A percentile compares a stretch with the other conserved stretches of the same genome.
phyloP scores from a whole-genome alignment of 1,140 invertebrate species.

The Ladona fulva region DNA sequence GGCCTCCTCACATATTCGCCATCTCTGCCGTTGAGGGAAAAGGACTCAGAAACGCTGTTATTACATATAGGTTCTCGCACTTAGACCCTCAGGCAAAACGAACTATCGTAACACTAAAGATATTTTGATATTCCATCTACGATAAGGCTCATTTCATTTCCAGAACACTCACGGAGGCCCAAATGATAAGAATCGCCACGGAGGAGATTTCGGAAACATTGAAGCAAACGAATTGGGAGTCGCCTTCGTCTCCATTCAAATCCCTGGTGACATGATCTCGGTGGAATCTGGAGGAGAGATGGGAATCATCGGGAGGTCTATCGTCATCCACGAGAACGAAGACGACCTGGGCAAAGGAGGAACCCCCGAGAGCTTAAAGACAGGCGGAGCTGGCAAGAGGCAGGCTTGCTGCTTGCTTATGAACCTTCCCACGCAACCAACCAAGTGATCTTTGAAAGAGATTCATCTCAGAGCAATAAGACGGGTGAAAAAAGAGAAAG shows the following conservation, averaged over 20 bases:
- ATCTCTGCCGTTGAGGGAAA: too few species aligned
- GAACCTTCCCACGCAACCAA: not conserved
- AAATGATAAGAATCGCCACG: constrained; percentile 39
- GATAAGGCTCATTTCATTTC: constrained; percentile 12
- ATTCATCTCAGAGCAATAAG: too few species aligned
- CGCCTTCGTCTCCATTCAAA: constrained; percentile 32
- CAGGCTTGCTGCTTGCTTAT: constrained; percentile 43
- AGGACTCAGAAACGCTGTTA: too few species aligned
- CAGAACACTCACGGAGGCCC: constrained; percentile 40
- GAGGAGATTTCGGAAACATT: constrained; percentile 49
- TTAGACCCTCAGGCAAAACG: too few species aligned
- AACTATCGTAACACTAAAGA: too few species aligned
- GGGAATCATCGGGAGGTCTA: constrained; percentile 43
- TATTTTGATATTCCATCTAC: too few species aligned
- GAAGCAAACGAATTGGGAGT: constrained; percentile 33
- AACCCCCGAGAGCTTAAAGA: constrained; percentile 37
- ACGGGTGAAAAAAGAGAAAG: too few species aligned
- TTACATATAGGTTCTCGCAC: too few species aligned
- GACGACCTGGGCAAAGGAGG: constrained; percentile 45
- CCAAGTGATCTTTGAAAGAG: too few species aligned
- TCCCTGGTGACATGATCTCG: constrained; percentile 31
- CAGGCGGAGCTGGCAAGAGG: constrained; percentile 43
- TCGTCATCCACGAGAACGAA: constrained; percentile 38
- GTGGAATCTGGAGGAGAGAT: constrained; percentile 31
- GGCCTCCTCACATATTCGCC: too few species aligned